Evolutionary conservation across 2,113 vertebrate species (phyloP).

Genomic region (Hylia prasina): DNA sequence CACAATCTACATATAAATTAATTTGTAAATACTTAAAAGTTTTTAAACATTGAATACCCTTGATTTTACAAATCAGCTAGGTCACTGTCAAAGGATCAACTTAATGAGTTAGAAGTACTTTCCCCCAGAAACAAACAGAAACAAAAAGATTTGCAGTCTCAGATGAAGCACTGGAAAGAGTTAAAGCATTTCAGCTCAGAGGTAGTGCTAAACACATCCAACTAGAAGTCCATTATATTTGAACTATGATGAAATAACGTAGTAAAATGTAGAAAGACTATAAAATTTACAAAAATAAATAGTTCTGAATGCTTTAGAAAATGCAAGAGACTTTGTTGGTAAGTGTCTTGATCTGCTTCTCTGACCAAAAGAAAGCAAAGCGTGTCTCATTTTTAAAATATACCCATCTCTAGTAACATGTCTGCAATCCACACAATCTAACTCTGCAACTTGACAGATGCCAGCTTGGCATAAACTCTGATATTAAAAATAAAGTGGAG

Average conservation of each 20-base stretch:
- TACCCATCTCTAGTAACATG: slow-evolving; percentile 46
- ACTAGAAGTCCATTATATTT: slow-evolving; percentile 63
- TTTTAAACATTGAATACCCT: slow-evolving; percentile 62
- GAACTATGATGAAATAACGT: slow-evolving; percentile 65
- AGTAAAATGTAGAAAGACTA: slow-evolving; percentile 75
- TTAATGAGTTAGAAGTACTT: slow-evolving; percentile 33
- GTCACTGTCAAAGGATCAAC: slow-evolving; percentile 51
- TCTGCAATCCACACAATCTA: slow-evolving; percentile 37
- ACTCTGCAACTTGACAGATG: background rate
- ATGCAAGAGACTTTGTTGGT: slow-evolving; percentile 55
- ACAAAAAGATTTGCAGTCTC: slow-evolving; percentile 50
- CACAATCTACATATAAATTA: slow-evolving; percentile 71
- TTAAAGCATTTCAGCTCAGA: slow-evolving; percentile 72
- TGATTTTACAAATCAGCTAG: slow-evolving; percentile 62
- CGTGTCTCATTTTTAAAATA: slow-evolving; percentile 60
- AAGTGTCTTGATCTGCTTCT: slow-evolving; percentile 48
- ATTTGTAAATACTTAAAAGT: slow-evolving; percentile 59
- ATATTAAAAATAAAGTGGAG: slow-evolving; percentile 70
- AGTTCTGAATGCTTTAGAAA: slow-evolving; percentile 71
- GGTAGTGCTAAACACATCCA: slow-evolving; percentile 77
- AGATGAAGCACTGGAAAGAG: slow-evolving; percentile 63
- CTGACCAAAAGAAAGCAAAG: slow-evolving; percentile 47
- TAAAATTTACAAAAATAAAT: slow-evolving; percentile 78
- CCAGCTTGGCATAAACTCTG: slow-evolving; percentile 33
- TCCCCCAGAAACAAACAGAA: background rate